These are phyloP conservation scores for Phalacrocorax brasilianus DNA, from an alignment of 2,113 vertebrate species.

Conservation along the genomic window DNA sequence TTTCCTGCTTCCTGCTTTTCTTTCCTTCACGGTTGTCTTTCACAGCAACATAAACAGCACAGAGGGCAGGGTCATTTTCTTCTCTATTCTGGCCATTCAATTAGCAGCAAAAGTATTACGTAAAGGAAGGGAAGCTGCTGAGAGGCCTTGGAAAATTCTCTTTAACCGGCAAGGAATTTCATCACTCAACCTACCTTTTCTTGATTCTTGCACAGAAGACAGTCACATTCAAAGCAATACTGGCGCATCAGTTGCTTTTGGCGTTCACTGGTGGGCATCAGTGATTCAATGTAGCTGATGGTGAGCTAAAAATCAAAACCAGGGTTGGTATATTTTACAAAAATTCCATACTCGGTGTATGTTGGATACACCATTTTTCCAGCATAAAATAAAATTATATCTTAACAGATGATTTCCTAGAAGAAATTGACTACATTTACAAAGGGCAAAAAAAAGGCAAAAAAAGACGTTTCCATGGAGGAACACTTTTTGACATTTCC, in stretches of 20 bases:
- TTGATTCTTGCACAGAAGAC: constrained; percentile 72
- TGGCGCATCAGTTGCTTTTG: constrained; percentile 76
- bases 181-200: constrained; percentile 74
- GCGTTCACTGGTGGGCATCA: constrained; percentile 78
- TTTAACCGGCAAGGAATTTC: neutral
- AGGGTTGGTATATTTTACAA: neutral
- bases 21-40: neutral
- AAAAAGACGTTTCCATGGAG: neutral
- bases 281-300: constrained; percentile 85
- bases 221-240: constrained; percentile 85
- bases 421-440: neutral
- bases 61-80: neutral
- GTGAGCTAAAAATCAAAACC: constrained; percentile 73
- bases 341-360: neutral
- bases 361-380: neutral
- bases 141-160: neutral
- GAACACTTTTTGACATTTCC: neutral
- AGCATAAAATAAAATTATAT: neutral
- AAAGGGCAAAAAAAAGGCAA: neutral
- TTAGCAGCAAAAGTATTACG: neutral
- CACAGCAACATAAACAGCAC: neutral
- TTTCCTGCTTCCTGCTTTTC: neutral
- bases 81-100: neutral
- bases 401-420: neutral
- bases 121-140: neutral